These are phyloP conservation scores for Ephialtes manifestator DNA, from an alignment of 2,888 invertebrate genomes.

Conservation along the genomic window DNA sequence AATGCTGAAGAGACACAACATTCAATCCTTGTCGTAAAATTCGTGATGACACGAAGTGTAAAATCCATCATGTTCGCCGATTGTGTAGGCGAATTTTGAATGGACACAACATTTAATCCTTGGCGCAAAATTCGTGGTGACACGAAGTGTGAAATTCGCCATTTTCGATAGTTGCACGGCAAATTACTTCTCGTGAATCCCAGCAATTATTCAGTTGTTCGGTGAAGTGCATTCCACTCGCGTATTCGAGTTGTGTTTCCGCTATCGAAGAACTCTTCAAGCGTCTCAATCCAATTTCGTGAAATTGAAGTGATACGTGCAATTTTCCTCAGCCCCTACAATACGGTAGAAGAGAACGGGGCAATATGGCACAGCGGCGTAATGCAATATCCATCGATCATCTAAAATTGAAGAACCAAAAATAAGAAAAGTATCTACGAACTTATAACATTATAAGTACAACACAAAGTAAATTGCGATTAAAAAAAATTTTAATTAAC, in stretches of 20 bases:
- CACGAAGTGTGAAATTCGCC: too few species aligned
- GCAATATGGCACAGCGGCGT: too few species aligned
- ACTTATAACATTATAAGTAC: too few species aligned
- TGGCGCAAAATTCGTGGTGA: too few species aligned
- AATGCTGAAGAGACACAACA: not conserved
- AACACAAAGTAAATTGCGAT: too few species aligned
- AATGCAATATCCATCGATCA: too few species aligned
- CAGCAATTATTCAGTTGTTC: not conserved
- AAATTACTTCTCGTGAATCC: not conserved
- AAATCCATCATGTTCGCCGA: not conserved
- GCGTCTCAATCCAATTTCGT: conserved; percentile 20
- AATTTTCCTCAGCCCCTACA: conserved; percentile 3
- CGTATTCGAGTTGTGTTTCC: not conserved
- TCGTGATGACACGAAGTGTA: not conserved
- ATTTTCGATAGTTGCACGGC: not conserved
- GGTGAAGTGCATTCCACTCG: not conserved
- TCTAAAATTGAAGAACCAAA: too few species aligned
- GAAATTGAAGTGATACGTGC: conserved; percentile 19
- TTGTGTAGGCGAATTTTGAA: too few species aligned
- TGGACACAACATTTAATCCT: too few species aligned
- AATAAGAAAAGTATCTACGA: too few species aligned
- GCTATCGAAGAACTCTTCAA: not conserved
- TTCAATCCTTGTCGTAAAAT: conserved; percentile 14
- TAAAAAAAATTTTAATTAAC: too few species aligned
- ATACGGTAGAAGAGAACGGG: too few species aligned